Conservation (phyloP, 2,888 invertebrate species). For the Emmelina monodactyla region DNA sequence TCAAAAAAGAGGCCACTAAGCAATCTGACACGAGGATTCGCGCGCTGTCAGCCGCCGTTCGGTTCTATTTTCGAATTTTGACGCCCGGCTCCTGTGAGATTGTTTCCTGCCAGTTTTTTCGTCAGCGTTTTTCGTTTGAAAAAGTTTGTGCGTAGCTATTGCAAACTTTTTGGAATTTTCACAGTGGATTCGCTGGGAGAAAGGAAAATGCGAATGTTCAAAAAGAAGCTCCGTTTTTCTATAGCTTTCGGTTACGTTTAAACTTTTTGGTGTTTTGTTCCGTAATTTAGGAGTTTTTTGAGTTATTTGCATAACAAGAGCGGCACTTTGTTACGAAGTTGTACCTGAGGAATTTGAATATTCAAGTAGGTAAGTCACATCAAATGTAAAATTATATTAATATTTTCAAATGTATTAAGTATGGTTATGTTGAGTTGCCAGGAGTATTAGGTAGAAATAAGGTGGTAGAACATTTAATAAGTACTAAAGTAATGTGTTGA, state of each 20-base stretch:
- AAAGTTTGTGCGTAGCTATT: constrained; percentile 13
- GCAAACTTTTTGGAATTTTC: constrained; percentile 11
- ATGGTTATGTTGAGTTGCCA: too few species aligned
- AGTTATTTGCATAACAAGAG: constrained; percentile 29
- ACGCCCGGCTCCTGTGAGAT: constrained; percentile 34
- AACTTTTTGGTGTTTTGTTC: constrained; percentile 15
- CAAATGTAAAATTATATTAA: too few species aligned
- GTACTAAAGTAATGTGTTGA: too few species aligned
- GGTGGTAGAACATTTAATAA: too few species aligned
- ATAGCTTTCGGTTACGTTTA: constrained; percentile 33
- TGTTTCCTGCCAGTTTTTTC: constrained; percentile 25
- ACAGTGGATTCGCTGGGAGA: constrained; percentile 54
- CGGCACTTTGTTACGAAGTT: constrained; percentile 14
- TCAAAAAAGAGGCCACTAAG: constrained; percentile 45
- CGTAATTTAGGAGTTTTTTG: neutral
- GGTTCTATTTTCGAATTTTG: constrained; percentile 41
- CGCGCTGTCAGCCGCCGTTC: constrained; percentile 30
- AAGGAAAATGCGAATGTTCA: constrained; percentile 60
- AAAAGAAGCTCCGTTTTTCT: constrained; percentile 57
- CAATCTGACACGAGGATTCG: constrained; percentile 21
- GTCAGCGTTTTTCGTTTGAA: constrained; percentile 22
- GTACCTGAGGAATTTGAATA: neutral
- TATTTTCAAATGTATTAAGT: too few species aligned
- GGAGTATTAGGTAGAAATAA: too few species aligned
- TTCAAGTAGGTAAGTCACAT: too few species aligned